Evolutionary conservation across 2,797 vertebrate species (phyloP).

Genomic region (Malurus splendens): DNA sequence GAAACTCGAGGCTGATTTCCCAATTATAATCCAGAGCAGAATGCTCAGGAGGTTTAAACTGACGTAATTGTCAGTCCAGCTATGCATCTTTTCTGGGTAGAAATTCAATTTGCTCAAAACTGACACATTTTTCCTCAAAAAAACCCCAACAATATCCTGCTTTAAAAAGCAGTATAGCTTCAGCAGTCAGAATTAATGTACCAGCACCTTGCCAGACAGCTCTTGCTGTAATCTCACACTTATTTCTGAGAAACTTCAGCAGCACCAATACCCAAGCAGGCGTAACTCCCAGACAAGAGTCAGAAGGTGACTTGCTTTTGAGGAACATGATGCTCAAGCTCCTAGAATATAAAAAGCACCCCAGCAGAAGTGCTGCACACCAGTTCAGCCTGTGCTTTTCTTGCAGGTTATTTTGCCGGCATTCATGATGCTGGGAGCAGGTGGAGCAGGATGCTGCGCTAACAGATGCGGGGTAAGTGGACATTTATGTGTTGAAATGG

Average conservation of each 20-base stretch:
- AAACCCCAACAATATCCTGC: accelerated
- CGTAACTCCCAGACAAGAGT: not conserved
- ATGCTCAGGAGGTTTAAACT: not conserved
- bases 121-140: not conserved
- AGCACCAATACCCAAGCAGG: not conserved
- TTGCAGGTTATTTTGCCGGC: slow-evolving; percentile 58
- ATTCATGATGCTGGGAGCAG: slow-evolving; percentile 60
- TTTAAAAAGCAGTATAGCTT: not conserved
- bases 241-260: not conserved
- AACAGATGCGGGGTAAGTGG: slow-evolving; percentile 66
- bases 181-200: not conserved
- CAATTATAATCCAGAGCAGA: not conserved
- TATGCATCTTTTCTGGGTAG: not conserved
- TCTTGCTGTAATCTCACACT: not conserved
- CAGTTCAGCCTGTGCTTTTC: not conserved
- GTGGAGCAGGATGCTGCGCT: slow-evolving; percentile 56
- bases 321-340: not conserved
- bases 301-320: not conserved
- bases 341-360: not conserved
- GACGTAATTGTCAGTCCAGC: not conserved
- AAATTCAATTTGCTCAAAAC: not conserved
- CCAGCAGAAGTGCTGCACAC: not conserved
- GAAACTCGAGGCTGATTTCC: not conserved
- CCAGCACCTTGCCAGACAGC: not conserved
- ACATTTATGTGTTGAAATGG: slow-evolving; percentile 1